Base-by-base conservation (phyloP, 2,797 vertebrate genomes). In the Malacoraja senta region DNA sequence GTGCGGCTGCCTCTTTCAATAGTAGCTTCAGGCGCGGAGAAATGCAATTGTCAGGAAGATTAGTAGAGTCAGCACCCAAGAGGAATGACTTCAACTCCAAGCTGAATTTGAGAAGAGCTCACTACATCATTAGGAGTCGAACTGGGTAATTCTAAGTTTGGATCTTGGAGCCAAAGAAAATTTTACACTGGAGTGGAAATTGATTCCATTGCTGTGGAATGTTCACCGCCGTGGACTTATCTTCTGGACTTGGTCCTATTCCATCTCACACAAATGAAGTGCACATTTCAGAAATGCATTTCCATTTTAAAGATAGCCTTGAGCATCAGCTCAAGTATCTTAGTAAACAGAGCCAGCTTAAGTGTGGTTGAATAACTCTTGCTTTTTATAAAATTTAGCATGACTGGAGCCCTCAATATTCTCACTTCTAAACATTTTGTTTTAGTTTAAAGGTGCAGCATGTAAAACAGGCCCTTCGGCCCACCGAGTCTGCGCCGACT, bases 271-370 rank as follows among this genome's bases (percentile, higher is more conserved):
- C n/a, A 88, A 21, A 65, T 88, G n/a, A 65, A 65, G n/a, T 88
- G 9, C 84, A 88, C 0, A 88, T 35, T 88, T 88, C n/a, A 65
- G 84, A 88, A 17, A 21, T 29, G 1, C 63, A 8, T 0, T 88
- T 88, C n/a, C n/a, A 65, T 88, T 63, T 88, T 88, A 88, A 88
- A 65, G 84, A 63, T 88, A 65, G 61, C 61, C 26, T 84, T 84
- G 44, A n/a, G 53, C 24, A 26, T 61, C 0, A 61, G 53, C 53
- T 84, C 81, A 63, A 84, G 29, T 3, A 84, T 6, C 81, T 84
- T 29, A 7, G n/a, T 63, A 84, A 84, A 58, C 13, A 29, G 63
- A 84, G 53, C 26, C 61, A 61, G 29, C 26, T 84, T 61, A 13
- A 61, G 13, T 61, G 24, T 61, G 53, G n/a, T 63, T 84, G 29